phyloP scores from a whole-genome alignment of 2,113 vertebrate genomes.

The Lampris megalopsis region DNA sequence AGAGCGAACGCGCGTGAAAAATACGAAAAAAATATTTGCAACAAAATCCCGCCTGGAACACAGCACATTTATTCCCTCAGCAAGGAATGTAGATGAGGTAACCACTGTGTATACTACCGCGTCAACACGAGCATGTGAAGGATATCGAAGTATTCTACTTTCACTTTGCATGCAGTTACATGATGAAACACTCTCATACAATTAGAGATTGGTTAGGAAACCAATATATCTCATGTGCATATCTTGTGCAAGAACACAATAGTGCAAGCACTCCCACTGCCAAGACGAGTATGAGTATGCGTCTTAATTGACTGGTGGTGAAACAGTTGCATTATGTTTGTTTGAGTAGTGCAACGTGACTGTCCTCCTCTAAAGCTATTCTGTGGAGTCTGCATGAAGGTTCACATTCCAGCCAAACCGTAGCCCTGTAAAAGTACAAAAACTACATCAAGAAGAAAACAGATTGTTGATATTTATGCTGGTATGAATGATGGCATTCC shows the following conservation, averaged over 20 bases:
- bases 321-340: not conserved
- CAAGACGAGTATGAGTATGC: slow-evolving; percentile 1
- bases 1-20: not conserved
- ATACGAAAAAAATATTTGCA: not conserved
- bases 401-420: slow-evolving; percentile 1
- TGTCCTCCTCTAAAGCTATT: not conserved
- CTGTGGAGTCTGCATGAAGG: slow-evolving; percentile 4
- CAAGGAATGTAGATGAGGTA: not conserved
- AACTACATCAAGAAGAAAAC: not conserved
- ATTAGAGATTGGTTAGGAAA: not conserved
- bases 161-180: not conserved
- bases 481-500: no score
- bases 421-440: not conserved
- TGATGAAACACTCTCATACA: not conserved
- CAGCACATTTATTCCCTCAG: not conserved
- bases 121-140: not conserved
- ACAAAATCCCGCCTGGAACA: not conserved
- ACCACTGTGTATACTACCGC: not conserved
- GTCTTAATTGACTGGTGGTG: not conserved
- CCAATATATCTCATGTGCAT: not conserved
- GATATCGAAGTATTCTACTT: not conserved
- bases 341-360: not conserved
- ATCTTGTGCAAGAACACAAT: not conserved
- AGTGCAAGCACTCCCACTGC: not conserved
- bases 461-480: not conserved